These are phyloP conservation scores for Podiceps cristatus DNA, from an alignment of 2,113 vertebrate genomes.

Conservation along the genomic window DNA sequence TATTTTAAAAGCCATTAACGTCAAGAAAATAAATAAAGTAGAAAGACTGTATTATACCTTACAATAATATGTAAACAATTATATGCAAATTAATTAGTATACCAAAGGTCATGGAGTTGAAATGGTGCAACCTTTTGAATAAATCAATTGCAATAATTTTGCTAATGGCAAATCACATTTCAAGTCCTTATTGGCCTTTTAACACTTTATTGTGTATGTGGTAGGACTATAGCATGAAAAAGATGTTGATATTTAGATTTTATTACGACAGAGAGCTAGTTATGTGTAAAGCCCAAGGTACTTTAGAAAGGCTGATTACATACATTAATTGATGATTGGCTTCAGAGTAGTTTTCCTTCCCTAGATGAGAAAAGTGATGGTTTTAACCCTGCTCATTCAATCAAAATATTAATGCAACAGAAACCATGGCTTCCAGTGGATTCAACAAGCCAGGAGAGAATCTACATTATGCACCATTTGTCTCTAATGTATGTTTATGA, in stretches of 20 bases:
- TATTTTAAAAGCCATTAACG: constrained; percentile 73
- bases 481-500: constrained; percentile 66
- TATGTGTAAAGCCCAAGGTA: constrained; percentile 29
- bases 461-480: constrained; percentile 64
- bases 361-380: constrained; percentile 69
- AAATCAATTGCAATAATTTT: constrained; percentile 64
- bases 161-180: constrained; percentile 65
- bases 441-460: constrained; percentile 63
- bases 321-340: constrained; percentile 80
- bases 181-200: constrained; percentile 58
- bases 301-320: constrained; percentile 74
- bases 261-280: constrained; percentile 34
- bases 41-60: constrained; percentile 33
- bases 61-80: constrained; percentile 73
- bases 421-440: constrained; percentile 63
- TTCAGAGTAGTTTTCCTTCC: constrained; percentile 75
- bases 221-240: constrained; percentile 45
- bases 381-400: constrained; percentile 78
- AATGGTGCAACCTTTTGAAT: constrained; percentile 58
- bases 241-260: constrained; percentile 54
- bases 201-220: constrained; percentile 25
- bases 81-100: constrained; percentile 74
- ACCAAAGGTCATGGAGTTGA: constrained; percentile 63
- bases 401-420: constrained; percentile 80
- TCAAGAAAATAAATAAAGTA: constrained; percentile 67